These are phyloP conservation scores for Ophioninae sp. DNA, from an alignment of 2,888 invertebrate genomes.

Conservation along the genomic window DNA sequence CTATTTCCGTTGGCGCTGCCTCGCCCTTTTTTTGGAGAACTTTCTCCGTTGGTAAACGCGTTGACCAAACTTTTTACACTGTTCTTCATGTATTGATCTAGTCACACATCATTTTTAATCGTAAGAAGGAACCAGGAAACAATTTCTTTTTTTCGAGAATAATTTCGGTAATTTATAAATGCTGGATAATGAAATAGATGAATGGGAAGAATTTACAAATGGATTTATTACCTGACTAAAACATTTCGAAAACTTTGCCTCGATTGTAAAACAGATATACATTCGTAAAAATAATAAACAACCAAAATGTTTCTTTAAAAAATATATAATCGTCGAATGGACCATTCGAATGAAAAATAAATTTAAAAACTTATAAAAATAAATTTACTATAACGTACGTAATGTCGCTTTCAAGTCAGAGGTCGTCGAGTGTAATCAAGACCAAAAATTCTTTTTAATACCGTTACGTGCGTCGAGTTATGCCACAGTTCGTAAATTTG, in stretches of 20 bases:
- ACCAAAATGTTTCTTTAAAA: not conserved
- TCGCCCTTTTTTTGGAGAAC: too few relatives aligned
- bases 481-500: slow-evolving; percentile 58
- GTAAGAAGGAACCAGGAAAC: too few relatives aligned
- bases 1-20: too few relatives aligned
- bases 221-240: too few relatives aligned
- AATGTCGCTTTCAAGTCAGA: not conserved
- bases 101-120: not conserved
- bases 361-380: not conserved
- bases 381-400: not conserved
- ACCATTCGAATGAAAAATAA: not conserved
- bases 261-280: too few relatives aligned
- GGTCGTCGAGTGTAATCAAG: not conserved
- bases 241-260: too few relatives aligned
- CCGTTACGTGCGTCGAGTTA: slow-evolving; percentile 18
- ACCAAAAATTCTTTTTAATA: not conserved
- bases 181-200: not conserved
- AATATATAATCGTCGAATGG: not conserved
- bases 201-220: too few relatives aligned
- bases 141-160: too few relatives aligned
- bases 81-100: not conserved
- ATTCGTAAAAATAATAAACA: not conserved
- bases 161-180: not conserved
- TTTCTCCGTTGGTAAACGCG: too few relatives aligned
- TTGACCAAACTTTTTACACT: not conserved